Evolutionary conservation across 1,140 invertebrate species (phyloP).

Genomic region (Chrysopa pallens): DNA sequence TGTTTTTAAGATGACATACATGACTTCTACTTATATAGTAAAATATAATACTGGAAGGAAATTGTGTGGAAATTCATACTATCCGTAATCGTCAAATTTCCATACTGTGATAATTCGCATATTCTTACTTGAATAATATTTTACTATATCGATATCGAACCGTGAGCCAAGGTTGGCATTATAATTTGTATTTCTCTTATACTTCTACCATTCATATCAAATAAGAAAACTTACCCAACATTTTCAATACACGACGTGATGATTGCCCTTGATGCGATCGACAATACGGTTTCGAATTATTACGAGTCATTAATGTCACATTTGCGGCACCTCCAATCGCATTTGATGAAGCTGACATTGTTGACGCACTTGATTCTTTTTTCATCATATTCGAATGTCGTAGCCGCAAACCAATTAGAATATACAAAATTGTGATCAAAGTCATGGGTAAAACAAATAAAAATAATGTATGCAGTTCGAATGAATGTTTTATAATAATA

Average conservation of each 20-base stretch:
- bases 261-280: constrained; percentile 19
- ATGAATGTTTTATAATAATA: constrained; percentile 36
- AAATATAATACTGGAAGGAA: no score
- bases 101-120: no score
- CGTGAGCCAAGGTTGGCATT: no score
- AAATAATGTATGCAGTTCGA: constrained; percentile 51
- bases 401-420: constrained; percentile 47
- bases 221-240: constrained; percentile 24
- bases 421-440: constrained; percentile 50
- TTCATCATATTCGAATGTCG: constrained; percentile 25
- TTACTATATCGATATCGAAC: no score
- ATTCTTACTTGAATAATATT: no score
- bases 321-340: constrained; percentile 1
- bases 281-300: not conserved
- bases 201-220: no score
- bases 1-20: no score
- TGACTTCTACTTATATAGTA: no score
- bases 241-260: constrained; percentile 27
- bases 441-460: constrained; percentile 67
- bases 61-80: no score
- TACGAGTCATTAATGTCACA: constrained; percentile 4
- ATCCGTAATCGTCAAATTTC: no score
- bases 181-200: no score
- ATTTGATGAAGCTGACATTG: not conserved
- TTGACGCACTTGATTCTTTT: not conserved